A percentile compares a stretch with the other conserved stretches of the same genome.
Evolutionary conservation across 2,888 invertebrate species (phyloP).

Genomic region (Amblyteles armatorius): DNA sequence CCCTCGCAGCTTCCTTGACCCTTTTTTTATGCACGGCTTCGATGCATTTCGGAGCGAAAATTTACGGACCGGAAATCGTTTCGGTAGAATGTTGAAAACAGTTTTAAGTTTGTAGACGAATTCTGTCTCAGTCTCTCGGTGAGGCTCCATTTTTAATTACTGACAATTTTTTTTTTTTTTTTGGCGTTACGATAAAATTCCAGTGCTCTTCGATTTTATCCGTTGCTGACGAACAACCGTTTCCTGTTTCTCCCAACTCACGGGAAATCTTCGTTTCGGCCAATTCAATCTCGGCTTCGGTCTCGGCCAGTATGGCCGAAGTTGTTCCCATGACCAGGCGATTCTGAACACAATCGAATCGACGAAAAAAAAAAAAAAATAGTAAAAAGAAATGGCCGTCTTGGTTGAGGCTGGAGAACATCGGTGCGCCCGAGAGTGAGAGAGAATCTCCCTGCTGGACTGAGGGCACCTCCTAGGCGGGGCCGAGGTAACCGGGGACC

Average conservation of each 20-base stretch:
- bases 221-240: neutral
- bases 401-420: constrained; percentile 28
- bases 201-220: neutral
- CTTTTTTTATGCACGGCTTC: neutral
- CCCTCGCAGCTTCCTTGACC: constrained; percentile 5
- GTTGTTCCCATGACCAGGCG: constrained; percentile 42
- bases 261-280: neutral
- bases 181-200: neutral
- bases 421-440: constrained; percentile 19
- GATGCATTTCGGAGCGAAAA: neutral
- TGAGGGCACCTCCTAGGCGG: constrained; percentile 57
- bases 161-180: constrained; percentile 14
- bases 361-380: neutral
- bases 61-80: neutral
- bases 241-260: neutral
- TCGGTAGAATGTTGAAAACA: neutral
- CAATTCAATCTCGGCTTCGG: neutral
- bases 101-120: neutral
- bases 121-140: neutral
- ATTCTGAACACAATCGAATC: constrained; percentile 31
- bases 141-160: neutral
- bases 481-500: constrained; percentile 56
- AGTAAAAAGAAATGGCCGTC: neutral
- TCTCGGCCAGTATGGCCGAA: constrained; percentile 20
- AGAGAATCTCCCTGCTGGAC: constrained; percentile 39